A percentile compares a stretch with the other conserved stretches of the same genome.
Conservation (phyloP, 2,888 invertebrate genomes). For the Agriotes lineatus region DNA sequence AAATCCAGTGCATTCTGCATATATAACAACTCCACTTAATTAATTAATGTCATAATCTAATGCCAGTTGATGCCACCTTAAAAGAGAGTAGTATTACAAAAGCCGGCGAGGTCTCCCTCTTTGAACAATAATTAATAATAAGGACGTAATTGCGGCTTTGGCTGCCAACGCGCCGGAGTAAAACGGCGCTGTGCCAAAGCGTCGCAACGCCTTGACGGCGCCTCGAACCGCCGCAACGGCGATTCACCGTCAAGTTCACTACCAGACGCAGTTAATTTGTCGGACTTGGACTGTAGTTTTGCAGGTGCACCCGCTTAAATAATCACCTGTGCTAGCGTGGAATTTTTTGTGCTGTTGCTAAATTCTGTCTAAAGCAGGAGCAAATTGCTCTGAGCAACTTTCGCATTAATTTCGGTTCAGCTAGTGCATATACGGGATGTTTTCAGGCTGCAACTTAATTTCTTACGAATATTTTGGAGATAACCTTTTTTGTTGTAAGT, state of each 20-base stretch:
- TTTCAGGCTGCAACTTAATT: too few relatives aligned
- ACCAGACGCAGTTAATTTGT: slow-evolving; percentile 3
- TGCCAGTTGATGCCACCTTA: slow-evolving; percentile 24
- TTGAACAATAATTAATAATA: slow-evolving; percentile 41
- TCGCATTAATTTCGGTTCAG: too few relatives aligned
- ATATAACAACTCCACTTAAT: slow-evolving; percentile 26
- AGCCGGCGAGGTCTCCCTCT: slow-evolving; percentile 10
- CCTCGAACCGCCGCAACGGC: slow-evolving; percentile 15
- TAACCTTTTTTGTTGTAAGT: too few relatives aligned
- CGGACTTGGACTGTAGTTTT: slow-evolving; percentile 11
- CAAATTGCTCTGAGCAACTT: too few relatives aligned
- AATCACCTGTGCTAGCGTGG: slow-evolving; percentile 2
- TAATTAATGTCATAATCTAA: slow-evolving; percentile 37
- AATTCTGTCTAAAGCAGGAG: not conserved
- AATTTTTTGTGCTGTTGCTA: not conserved
- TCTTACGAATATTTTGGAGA: too few relatives aligned
- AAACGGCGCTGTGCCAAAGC: slow-evolving; percentile 4
- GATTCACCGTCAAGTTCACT: slow-evolving; percentile 31
- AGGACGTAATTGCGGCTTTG: slow-evolving; percentile 36
- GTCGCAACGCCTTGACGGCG: slow-evolving; percentile 23
- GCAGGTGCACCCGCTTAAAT: not conserved
- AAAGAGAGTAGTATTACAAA: slow-evolving; percentile 17
- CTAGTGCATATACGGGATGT: too few relatives aligned
- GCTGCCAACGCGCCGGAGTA: slow-evolving; percentile 22
- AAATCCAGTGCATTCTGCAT: slow-evolving; percentile 29